Conservation (phyloP, 2,113 vertebrate species). For the Oncorhynchus keta region DNA sequence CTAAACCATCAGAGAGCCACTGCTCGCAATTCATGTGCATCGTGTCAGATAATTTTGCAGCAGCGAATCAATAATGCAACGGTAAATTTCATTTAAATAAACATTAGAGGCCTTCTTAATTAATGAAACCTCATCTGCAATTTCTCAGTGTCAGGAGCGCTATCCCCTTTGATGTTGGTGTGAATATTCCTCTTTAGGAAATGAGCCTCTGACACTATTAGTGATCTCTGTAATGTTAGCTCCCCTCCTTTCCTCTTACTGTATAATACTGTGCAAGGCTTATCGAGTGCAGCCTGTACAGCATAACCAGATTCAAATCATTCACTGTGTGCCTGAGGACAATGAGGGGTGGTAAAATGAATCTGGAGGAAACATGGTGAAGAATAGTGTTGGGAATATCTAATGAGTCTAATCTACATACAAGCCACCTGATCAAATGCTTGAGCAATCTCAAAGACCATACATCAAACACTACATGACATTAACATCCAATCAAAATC, state of each 20-base stretch:
- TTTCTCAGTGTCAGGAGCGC: conserved; percentile 93
- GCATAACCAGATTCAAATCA: conserved; percentile 61
- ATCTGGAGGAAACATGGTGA: conserved; percentile 48
- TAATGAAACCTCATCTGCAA: conserved; percentile 95
- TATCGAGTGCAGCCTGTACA: conserved; percentile 43
- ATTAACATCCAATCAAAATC: conserved; percentile 66
- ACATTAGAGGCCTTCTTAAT: conserved; percentile 95
- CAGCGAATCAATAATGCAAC: conserved; percentile 97
- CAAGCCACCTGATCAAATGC: conserved; percentile 71
- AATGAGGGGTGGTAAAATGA: conserved; percentile 66
- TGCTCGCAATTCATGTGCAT: conserved; percentile 80
- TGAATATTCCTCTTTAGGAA: conserved; percentile 87
- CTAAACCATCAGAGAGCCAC: conserved; percentile 42
- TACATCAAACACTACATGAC: conserved; percentile 64
- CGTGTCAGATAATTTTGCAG: conserved; percentile 87
- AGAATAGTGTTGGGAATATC: conserved; percentile 63
- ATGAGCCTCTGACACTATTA: conserved; percentile 81
- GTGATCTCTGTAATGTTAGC: conserved; percentile 73
- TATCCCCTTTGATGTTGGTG: conserved; percentile 90
- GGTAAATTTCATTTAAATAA: conserved; percentile 98
- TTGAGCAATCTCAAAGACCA: conserved; percentile 64
- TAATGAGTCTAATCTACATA: conserved; percentile 73
- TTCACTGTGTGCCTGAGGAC: conserved; percentile 55
- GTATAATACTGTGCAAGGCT: conserved; percentile 38
- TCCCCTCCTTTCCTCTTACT: not conserved